Evolutionary conservation across 2,888 invertebrate species (phyloP), one percentile per base, ranked within the genome.

Genomic region (Troglohyphantes excavatus): DNA sequence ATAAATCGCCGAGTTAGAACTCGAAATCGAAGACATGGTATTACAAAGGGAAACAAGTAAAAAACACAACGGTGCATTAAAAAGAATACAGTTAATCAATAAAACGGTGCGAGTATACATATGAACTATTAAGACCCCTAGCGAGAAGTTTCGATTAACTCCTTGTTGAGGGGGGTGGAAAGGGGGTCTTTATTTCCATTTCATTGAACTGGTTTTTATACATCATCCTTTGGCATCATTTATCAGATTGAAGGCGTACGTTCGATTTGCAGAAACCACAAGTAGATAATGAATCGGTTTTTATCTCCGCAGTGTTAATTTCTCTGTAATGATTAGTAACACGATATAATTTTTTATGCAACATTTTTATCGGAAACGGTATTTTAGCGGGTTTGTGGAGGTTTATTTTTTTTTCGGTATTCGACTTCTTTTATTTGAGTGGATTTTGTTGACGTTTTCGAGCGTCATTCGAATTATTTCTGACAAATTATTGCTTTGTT

Each of bases 251-350:
- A 72, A 46, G 67, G 53, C 53, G 53, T 53, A 53, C 11, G 68
- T 89, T 89, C 88, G 88, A 89, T 89, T 76, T 82, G 43, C 68
- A 17, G 59, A 82, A 89, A 89, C 88, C 88, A 67, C 88, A 89
- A 82, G 70, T 73, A 26, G 39, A 59, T 78, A 76, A 78, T 72
- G 88, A 89, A 89, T 89, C 70, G 88, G 70, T 82, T 83, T 73
- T 83, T 73, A 21, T 63, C 43, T 19, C n/a, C 39, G 26, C 73
- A 43, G 68, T 82, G 88, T 82, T 89, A 89, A 89, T 89, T 89
- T 89, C 73, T 11, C 68, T 29, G 75, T 89, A 82, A 83, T 89
- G 82, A 89, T 82, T 89, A 83, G 82, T 75, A 76, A 89, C 76
- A 59, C 88, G 59, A 82, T 27, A 89, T 46, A 73, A 9, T n/a